These are phyloP conservation scores for Jaculus jaculus DNA, from an alignment of 2,113 vertebrate species.

Conservation along the genomic window DNA sequence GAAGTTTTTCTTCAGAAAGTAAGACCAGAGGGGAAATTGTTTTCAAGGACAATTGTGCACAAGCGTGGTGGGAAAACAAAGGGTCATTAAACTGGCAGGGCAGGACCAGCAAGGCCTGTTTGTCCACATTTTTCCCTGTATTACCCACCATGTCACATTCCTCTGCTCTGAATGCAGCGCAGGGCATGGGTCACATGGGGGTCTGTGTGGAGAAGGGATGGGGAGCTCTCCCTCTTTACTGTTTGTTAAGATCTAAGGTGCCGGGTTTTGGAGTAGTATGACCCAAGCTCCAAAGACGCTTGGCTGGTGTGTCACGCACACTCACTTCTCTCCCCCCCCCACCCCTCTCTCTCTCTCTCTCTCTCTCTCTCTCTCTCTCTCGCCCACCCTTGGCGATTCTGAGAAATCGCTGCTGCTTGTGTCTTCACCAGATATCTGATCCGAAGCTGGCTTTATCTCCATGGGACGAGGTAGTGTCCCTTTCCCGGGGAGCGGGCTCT, in stretches of 20 bases:
- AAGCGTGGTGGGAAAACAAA: neutral
- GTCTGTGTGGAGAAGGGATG: neutral
- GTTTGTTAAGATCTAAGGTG: neutral
- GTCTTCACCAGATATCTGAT: neutral
- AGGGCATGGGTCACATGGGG: neutral
- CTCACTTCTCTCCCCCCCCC: too few species aligned
- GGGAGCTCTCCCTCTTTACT: neutral
- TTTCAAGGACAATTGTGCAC: neutral
- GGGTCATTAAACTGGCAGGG: neutral
- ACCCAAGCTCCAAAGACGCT: neutral
- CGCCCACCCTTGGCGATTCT: too few species aligned
- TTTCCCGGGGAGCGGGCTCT: too few species aligned
- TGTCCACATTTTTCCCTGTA: too few species aligned
- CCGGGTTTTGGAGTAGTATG: too few species aligned
- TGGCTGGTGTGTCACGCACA: neutral
- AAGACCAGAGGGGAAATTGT: neutral
- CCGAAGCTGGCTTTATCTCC: too few species aligned
- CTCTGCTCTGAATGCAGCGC: neutral
- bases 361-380: too few species aligned
- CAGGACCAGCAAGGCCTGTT: too few species aligned
- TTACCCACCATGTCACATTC: neutral
- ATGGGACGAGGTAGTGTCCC: too few species aligned
- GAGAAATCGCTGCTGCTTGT: neutral
- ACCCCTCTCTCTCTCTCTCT: too few species aligned
- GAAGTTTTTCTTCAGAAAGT: neutral